Percentiles rank a stretch among this genome's conserved stretches.
Conservation (phyloP, 2,888 invertebrate genomes). For the Leptopterna dolabrata region DNA sequence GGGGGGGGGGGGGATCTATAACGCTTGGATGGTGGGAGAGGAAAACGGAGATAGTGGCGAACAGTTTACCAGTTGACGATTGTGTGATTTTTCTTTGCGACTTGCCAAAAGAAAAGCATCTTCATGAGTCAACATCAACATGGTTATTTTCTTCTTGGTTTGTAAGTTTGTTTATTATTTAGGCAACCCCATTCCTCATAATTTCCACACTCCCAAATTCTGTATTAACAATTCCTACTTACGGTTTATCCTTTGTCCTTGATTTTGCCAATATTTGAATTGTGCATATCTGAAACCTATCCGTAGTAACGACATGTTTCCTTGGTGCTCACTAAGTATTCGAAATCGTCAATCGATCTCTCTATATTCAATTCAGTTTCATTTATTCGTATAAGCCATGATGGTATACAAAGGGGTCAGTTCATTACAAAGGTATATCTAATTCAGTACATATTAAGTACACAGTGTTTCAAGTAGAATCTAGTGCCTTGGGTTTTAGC, state of each 20-base stretch:
- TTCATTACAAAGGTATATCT: too few relatives aligned
- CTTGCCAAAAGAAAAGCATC: not conserved
- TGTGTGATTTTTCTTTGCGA: not conserved
- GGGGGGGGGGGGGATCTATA: not conserved
- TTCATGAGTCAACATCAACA: conserved; percentile 34
- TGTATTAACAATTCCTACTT: not conserved
- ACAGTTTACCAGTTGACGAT: conserved; percentile 22
- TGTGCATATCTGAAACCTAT: not conserved
- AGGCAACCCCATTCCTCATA: not conserved
- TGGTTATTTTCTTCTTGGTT: conserved; percentile 43
- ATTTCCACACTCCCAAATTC: not conserved
- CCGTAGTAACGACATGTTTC: not conserved
- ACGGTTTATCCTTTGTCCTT: not conserved
- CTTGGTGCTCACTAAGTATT: not conserved
- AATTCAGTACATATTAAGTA: too few relatives aligned
- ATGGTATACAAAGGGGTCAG: too few relatives aligned
- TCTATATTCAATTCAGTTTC: too few relatives aligned
- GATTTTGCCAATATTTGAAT: not conserved
- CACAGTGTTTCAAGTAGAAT: too few relatives aligned
- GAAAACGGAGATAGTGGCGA: not conserved
- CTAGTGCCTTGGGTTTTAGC: too few relatives aligned
- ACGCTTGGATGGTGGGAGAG: not conserved
- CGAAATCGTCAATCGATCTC: too few relatives aligned
- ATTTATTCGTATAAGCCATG: too few relatives aligned
- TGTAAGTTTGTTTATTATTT: conserved; percentile 38